A percentile compares a stretch with the other conserved stretches of the same genome.
Conservation (phyloP, 2,888 invertebrate species). For the Pterostichus madidus region DNA sequence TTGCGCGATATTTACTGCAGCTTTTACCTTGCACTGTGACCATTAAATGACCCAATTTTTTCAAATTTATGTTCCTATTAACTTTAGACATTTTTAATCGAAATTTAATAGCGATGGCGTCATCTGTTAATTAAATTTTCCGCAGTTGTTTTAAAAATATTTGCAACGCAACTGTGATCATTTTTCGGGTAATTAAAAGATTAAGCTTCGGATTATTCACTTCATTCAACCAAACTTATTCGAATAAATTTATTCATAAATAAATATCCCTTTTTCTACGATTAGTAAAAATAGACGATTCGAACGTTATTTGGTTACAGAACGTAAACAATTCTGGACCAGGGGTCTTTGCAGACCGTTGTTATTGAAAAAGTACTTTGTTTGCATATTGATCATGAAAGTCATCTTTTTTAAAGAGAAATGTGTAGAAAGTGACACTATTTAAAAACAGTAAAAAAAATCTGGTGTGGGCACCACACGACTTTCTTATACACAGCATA, state of each 20-base stretch:
- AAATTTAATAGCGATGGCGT: slow-evolving; percentile 53
- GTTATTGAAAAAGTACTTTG: too few species aligned
- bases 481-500: too few species aligned
- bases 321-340: too few species aligned
- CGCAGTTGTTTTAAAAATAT: slow-evolving; percentile 41
- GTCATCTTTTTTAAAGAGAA: too few species aligned
- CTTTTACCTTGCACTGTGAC: slow-evolving; percentile 52
- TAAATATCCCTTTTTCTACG: too few species aligned
- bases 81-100: slow-evolving; percentile 54
- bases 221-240: background rate
- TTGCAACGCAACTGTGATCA: slow-evolving; percentile 16
- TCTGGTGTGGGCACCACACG: too few species aligned
- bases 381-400: too few species aligned
- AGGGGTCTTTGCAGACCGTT: too few species aligned
- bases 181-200: background rate
- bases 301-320: too few species aligned
- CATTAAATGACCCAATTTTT: slow-evolving; percentile 52
- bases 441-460: too few species aligned
- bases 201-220: background rate
- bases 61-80: slow-evolving; percentile 56
- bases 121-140: slow-evolving; percentile 51
- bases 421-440: too few species aligned
- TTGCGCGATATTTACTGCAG: slow-evolving; percentile 50
- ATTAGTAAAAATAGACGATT: too few species aligned
- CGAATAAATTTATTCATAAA: background rate